Percentiles rank a stretch among this genome's conserved stretches.
phyloP scores from a whole-genome alignment of 2,888 invertebrate genomes.

The Conchocele bisecta region DNA sequence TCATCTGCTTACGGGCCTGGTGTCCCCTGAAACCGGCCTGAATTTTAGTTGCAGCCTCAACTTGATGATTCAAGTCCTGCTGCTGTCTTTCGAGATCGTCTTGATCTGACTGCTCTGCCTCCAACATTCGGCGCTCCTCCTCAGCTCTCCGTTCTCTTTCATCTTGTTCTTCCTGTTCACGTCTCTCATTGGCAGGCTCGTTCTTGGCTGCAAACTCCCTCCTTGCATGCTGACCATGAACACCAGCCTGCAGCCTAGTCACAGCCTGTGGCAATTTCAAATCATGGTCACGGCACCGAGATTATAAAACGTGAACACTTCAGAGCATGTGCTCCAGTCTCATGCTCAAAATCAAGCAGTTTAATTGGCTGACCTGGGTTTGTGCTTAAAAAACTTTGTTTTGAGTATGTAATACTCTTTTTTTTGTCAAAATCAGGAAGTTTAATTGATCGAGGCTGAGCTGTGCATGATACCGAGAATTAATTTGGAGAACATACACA shows the following conservation, averaged over 20 bases:
- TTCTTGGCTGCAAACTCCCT: slow-evolving; percentile 5
- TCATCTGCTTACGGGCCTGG: slow-evolving; percentile 27
- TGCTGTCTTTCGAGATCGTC: not conserved
- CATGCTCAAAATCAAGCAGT: too few relatives aligned
- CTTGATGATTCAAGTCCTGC: slow-evolving; percentile 11
- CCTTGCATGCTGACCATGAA: slow-evolving; percentile 24
- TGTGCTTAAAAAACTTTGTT: too few relatives aligned
- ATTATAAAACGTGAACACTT: too few relatives aligned
- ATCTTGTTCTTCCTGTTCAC: not conserved
- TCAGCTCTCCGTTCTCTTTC: not conserved
- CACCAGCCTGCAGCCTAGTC: slow-evolving; percentile 44
- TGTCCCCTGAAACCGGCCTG: slow-evolving; percentile 52
- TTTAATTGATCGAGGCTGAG: too few relatives aligned
- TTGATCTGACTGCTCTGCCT: not conserved
- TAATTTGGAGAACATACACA: too few relatives aligned
- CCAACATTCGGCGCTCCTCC: not conserved
- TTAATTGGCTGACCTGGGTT: too few relatives aligned
- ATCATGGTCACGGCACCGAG: too few relatives aligned
- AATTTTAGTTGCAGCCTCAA: slow-evolving; percentile 42
- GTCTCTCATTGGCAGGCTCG: not conserved
- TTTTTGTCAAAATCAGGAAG: too few relatives aligned
- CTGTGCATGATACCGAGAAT: too few relatives aligned
- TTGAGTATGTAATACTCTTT: too few relatives aligned
- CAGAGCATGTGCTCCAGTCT: too few relatives aligned
- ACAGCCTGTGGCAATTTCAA: slow-evolving; percentile 46